Evolutionary conservation across 2,888 invertebrate genomes (phyloP), one percentile per base, ranked within the genome.

Genomic region (Stegana nigrithorax): DNA sequence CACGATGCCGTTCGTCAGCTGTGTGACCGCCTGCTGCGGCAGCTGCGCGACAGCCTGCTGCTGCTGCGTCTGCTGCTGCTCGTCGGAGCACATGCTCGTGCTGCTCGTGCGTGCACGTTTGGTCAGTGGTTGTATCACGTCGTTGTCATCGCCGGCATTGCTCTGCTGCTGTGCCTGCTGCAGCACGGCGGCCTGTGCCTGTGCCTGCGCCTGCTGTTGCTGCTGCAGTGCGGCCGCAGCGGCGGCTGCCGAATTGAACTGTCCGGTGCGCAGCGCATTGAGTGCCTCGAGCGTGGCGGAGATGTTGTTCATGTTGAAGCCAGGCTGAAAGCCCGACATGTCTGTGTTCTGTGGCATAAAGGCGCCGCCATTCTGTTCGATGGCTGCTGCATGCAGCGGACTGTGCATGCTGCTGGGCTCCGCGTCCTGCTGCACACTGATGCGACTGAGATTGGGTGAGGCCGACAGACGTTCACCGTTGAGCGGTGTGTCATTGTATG

Each of bases 281-380:
- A 85, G 69, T 2, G 85, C 84, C 69, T 85, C 85, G 64, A 85
- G 67, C 14, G 85, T 85, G 59, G 85, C 85, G 55, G 85, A 84
- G 66, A 85, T 82, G 69, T 85, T 85, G 65, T 81, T 85, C 80
- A 85, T 84, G 65, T 82, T 84, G 65, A 85, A 84, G 63, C 82
- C 79, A 45, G 83, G 76, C 64, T 80, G 80, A 55, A 82, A 84
- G 44, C 74, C 77, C 25, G 76, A 71, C 74, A 84, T 73, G 44
- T 84, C 84, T 26, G 73, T 69, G 17, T 65, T 70, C 57, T 71
- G 69, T 25, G 71, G 65, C 69, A 80, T 60, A 45, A 73, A 82
- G 44, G 70, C 68, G 26, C 64, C 67, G 1, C 68, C 70, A 32
- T 65, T 60, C 21, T 64, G 62, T 39, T 69, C 63, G 17, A 53